Percentiles rank a stretch among this genome's conserved stretches.
Conservation (phyloP, 2,797 vertebrate species). For the Scarus forsteni region DNA sequence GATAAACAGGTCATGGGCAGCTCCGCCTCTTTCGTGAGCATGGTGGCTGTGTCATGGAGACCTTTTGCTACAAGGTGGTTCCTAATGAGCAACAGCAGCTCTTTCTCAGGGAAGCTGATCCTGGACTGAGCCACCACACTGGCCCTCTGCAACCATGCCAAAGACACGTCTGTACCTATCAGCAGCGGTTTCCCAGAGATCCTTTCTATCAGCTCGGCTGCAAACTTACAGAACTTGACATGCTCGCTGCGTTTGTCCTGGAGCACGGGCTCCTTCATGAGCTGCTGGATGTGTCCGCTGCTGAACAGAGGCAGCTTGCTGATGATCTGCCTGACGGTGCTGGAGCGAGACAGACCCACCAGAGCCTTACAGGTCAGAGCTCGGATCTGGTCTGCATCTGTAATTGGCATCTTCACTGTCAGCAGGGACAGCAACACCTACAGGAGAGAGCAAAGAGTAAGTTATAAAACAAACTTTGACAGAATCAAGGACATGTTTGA, state of each 20-base stretch:
- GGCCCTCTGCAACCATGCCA: constrained; percentile 95
- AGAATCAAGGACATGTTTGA: background rate
- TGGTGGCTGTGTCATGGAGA: constrained; percentile 91
- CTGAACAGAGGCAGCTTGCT: constrained; percentile 98
- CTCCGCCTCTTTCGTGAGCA: constrained; percentile 95
- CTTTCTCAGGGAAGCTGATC: constrained; percentile 97
- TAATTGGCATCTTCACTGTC: constrained; percentile 98
- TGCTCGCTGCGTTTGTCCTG: constrained; percentile 99
- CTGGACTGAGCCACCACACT: constrained; percentile 97
- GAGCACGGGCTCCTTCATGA: constrained; percentile 98
- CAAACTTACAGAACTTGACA: constrained; percentile 97
- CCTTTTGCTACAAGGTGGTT: constrained; percentile 98
- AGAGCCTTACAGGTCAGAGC: constrained; percentile 95
- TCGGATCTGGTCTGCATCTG: constrained; percentile 97
- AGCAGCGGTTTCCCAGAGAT: constrained; percentile 96
- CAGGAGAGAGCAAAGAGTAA: constrained; percentile 6
- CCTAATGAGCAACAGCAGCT: constrained; percentile 95
- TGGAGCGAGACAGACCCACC: constrained; percentile 94
- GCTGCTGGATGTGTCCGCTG: constrained; percentile 98
- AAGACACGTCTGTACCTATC: constrained; percentile 95
- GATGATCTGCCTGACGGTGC: constrained; percentile 96
- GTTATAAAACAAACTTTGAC: constrained; percentile 23
- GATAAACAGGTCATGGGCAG: constrained; percentile 93
- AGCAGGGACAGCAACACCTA: constrained; percentile 93
- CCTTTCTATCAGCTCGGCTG: constrained; percentile 95